Percentiles rank a stretch among this genome's conserved stretches.
Conservation (phyloP, 2,113 vertebrate genomes). For the Butorides virescens region DNA sequence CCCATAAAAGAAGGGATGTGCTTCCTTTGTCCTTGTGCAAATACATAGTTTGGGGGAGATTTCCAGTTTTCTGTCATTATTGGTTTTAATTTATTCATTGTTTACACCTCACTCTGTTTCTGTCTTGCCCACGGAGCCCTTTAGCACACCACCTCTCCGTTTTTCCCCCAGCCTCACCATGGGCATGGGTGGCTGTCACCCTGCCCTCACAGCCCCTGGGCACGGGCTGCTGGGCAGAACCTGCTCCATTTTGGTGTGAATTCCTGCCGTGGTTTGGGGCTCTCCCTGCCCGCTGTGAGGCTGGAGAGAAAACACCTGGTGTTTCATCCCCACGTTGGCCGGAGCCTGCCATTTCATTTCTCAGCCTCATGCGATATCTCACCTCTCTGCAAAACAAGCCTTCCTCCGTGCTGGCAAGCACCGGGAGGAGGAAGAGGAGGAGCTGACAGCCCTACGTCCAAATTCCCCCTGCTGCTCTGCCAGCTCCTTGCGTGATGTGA, state of each 20-base stretch:
- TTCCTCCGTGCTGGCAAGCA: conserved; percentile 12
- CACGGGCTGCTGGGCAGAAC: background rate
- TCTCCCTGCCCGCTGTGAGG: accelerated
- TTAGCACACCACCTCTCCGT: background rate
- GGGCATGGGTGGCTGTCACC: background rate
- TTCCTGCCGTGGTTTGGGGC: background rate
- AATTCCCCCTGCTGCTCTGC: conserved; percentile 31
- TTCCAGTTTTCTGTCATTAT: background rate
- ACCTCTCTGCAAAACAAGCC: conserved; percentile 44
- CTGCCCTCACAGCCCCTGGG: background rate
- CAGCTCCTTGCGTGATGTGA: background rate
- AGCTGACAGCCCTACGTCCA: conserved; percentile 8
- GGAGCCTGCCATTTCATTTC: background rate
- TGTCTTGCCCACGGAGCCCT: background rate
- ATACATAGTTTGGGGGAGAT: background rate
- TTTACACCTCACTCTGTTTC: background rate
- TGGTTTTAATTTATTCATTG: background rate
- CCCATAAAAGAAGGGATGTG: background rate
- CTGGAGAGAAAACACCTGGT: background rate
- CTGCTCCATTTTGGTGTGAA: background rate
- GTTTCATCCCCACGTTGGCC: background rate
- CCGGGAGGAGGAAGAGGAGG: conserved; percentile 38
- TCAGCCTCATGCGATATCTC: background rate
- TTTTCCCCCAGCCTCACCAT: background rate
- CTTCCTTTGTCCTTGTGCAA: background rate